Conservation (phyloP, 2,113 vertebrate species). For the Rhizomys pruinosus region DNA sequence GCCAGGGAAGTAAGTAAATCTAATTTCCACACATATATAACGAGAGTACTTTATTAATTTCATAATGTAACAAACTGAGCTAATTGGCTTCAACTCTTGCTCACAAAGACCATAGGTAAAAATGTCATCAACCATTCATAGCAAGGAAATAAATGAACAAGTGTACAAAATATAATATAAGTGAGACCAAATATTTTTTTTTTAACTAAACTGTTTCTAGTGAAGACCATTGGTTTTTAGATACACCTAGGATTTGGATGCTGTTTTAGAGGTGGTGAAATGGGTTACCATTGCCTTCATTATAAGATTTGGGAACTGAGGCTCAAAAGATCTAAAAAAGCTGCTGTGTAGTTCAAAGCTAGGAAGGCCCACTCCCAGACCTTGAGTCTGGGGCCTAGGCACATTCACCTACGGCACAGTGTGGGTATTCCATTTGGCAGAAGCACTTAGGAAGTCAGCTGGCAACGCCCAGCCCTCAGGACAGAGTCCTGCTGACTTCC, state of each 20-base stretch:
- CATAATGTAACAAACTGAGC: background rate
- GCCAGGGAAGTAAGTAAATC: background rate
- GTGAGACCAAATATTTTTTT: constrained; percentile 38
- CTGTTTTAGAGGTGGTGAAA: background rate
- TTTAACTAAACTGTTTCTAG: constrained; percentile 38
- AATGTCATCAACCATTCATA: background rate
- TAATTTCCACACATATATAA: background rate
- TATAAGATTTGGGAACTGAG: background rate
- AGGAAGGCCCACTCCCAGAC: background rate
- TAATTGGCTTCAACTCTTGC: constrained; percentile 34
- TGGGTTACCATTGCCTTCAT: background rate
- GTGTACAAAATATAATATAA: background rate
- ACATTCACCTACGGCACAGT: background rate
- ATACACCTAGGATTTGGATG: background rate
- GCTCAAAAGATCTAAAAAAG: background rate
- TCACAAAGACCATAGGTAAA: background rate
- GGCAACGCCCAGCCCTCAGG: too few relatives aligned
- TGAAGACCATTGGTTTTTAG: background rate
- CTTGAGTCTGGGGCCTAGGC: background rate
- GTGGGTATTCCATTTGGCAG: too few relatives aligned
- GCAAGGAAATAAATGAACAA: constrained; percentile 18
- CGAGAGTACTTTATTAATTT: background rate
- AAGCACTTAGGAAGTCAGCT: too few relatives aligned
- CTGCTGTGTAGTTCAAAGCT: background rate
- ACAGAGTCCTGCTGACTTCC: too few relatives aligned